Evolutionary conservation across 2,113 vertebrate species (phyloP).

Genomic region (Girardinichthys multiradiatus): DNA sequence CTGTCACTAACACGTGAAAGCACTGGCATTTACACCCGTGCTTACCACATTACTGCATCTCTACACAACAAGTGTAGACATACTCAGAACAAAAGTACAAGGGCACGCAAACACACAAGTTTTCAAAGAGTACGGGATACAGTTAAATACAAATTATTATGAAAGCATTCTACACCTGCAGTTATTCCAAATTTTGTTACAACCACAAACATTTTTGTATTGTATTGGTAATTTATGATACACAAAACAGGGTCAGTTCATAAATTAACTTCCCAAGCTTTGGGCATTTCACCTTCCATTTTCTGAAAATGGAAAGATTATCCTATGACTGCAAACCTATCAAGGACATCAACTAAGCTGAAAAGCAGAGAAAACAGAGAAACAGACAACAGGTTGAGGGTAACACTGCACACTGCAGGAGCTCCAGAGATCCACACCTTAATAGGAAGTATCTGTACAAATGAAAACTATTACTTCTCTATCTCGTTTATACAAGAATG

Average conservation of each 20-base stretch:
- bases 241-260: too few relatives aligned
- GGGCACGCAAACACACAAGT: slow-evolving; percentile 7
- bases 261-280: too few relatives aligned
- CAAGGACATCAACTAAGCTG: neutral
- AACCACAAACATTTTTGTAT: neutral
- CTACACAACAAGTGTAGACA: slow-evolving; percentile 35
- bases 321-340: neutral
- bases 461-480: neutral
- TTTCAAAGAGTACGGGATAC: slow-evolving; percentile 9
- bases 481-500: neutral
- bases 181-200: neutral
- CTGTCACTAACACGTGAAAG: slow-evolving; percentile 52
- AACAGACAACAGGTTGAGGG: neutral
- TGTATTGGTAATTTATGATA: neutral
- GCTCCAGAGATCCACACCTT: neutral
- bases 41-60: slow-evolving; percentile 16
- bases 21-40: slow-evolving; percentile 54
- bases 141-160: slow-evolving; percentile 6
- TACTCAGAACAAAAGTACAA: slow-evolving; percentile 22
- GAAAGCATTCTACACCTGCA: neutral
- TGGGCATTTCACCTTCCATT: neutral
- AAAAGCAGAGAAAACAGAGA: neutral
- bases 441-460: neutral
- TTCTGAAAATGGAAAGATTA: neutral
- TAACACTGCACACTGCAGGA: neutral